phyloP scores from a whole-genome alignment of 2,113 vertebrate species.

The Misgurnus anguillicaudatus region DNA sequence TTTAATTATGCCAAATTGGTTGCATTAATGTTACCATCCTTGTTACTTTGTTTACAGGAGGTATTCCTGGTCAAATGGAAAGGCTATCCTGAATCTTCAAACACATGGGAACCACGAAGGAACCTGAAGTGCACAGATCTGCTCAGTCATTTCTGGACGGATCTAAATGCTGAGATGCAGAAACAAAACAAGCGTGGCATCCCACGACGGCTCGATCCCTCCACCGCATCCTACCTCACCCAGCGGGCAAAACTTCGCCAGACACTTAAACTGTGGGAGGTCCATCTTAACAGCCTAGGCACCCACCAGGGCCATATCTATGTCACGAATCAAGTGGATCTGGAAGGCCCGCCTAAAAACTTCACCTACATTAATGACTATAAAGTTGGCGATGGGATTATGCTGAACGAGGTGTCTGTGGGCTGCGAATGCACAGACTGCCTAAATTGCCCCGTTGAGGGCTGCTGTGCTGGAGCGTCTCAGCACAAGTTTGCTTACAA shows the following conservation, averaged over 20 bases:
- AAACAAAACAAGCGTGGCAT: conserved; percentile 54
- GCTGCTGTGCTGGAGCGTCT: conserved; percentile 78
- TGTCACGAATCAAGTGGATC: conserved; percentile 79
- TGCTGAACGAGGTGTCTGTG: conserved; percentile 72
- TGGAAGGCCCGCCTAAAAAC: conserved; percentile 77
- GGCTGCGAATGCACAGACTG: conserved; percentile 81
- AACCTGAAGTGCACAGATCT: conserved; percentile 75
- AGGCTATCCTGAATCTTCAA: conserved; percentile 72
- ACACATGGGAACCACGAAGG: conserved; percentile 78
- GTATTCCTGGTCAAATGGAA: conserved; percentile 81
- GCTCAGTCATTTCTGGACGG: conserved; percentile 76
- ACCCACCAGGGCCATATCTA: conserved; percentile 73
- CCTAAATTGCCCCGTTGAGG: conserved; percentile 62
- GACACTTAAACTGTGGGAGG: conserved; percentile 74
- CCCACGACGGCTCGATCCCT: conserved; percentile 68
- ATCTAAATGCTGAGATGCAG: conserved; percentile 71
- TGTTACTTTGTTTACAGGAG: conserved; percentile 61
- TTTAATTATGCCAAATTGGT: too few relatives aligned
- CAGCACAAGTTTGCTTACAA: conserved; percentile 81
- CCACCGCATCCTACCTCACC: conserved; percentile 66
- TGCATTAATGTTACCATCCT: too few relatives aligned
- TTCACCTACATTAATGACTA: conserved; percentile 83
- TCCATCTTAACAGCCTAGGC: conserved; percentile 73
- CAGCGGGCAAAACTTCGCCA: conserved; percentile 78
- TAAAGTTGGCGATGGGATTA: conserved; percentile 77